phyloP scores from a whole-genome alignment of 53 echinoderm and acorn worm genomes.

The Echinarachnius parma region DNA sequence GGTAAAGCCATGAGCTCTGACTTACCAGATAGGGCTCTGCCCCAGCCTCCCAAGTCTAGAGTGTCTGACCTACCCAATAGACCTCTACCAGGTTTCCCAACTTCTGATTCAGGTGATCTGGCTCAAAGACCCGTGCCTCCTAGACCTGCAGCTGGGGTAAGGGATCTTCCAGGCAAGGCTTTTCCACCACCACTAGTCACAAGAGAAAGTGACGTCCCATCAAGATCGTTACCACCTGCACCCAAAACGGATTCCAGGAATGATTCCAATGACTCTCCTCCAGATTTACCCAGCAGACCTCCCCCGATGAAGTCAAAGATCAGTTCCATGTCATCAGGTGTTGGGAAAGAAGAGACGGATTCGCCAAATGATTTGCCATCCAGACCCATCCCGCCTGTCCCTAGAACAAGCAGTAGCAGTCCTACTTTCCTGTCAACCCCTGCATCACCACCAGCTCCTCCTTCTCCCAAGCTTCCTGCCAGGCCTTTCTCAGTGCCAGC shows the following conservation, averaged over 20 bases:
- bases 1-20: neutral
- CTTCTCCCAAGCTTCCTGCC: constrained; percentile 3
- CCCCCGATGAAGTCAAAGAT: neutral
- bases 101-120: neutral
- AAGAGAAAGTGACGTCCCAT: constrained; percentile 17
- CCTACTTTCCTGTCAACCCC: neutral
- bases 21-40: constrained; percentile 5
- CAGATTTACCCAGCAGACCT: neutral
- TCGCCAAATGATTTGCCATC: neutral
- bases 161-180: neutral
- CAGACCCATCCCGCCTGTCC: constrained; percentile 4
- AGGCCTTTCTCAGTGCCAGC: constrained; percentile 13
- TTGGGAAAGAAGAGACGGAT: neutral
- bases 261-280: neutral
- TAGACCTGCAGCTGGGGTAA: neutral
- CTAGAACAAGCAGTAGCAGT: neutral
- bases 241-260: neutral
- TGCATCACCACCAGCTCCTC: neutral
- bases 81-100: constrained; percentile 4
- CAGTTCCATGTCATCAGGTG: neutral
- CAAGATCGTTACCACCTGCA: neutral
- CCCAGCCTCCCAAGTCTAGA: constrained; percentile 2
- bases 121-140: constrained; percentile 18
- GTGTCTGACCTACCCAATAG: constrained; percentile 14
- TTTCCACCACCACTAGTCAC: constrained; percentile 7